phyloP scores from a whole-genome alignment of 2,888 invertebrate genomes.

The Trichacis sp. region DNA sequence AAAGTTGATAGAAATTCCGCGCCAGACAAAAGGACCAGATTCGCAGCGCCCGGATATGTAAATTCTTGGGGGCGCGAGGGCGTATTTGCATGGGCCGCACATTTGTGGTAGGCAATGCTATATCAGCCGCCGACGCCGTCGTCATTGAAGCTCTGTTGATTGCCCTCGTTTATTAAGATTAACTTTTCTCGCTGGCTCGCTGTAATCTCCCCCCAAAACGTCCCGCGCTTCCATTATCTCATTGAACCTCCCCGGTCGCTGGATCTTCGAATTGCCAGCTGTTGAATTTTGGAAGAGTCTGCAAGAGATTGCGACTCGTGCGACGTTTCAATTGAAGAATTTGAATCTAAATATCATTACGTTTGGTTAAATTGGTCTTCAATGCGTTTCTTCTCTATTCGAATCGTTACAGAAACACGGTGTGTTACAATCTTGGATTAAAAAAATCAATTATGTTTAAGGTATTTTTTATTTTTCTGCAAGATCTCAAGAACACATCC shows the following conservation, averaged over 20 bases:
- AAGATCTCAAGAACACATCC: too few species aligned
- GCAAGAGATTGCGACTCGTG: slow-evolving; percentile 16
- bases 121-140: slow-evolving; percentile 33
- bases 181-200: slow-evolving; percentile 61
- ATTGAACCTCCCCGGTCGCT: slow-evolving; percentile 13
- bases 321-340: slow-evolving; percentile 32
- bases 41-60: slow-evolving; percentile 58
- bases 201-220: slow-evolving; percentile 53
- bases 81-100: slow-evolving; percentile 66
- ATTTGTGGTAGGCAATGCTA: slow-evolving; percentile 58
- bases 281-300: slow-evolving; percentile 33
- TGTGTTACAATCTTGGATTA: too few species aligned
- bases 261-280: slow-evolving; percentile 30
- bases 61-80: slow-evolving; percentile 58
- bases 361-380: too few species aligned
- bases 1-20: slow-evolving; percentile 69
- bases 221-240: slow-evolving; percentile 38
- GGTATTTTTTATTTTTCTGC: too few species aligned
- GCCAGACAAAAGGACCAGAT: slow-evolving; percentile 65
- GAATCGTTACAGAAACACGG: too few species aligned
- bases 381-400: too few species aligned
- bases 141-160: slow-evolving; percentile 56
- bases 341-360: too few species aligned
- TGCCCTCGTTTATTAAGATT: slow-evolving; percentile 69
- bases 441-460: too few species aligned